A percentile compares a stretch with the other conserved stretches of the same genome.
Conservation (phyloP, 2,113 vertebrate species). For the Tenrec ecaudatus region DNA sequence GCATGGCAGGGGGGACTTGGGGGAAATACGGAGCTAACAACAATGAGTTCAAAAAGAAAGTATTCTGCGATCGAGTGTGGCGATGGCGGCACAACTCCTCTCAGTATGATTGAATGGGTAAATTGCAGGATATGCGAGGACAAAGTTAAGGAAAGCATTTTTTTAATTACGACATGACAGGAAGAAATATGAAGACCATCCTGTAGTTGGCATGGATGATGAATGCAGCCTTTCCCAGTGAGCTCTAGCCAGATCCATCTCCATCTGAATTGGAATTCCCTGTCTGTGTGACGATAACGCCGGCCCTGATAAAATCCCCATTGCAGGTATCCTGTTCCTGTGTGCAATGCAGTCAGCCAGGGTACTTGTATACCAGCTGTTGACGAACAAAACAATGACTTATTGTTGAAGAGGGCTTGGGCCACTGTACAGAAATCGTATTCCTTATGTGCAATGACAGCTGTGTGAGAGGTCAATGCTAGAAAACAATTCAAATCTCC, state of each 20-base stretch:
- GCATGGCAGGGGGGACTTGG: no score
- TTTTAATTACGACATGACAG: slow-evolving; percentile 2
- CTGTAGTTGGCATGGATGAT: slow-evolving; percentile 27
- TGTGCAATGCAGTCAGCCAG: neutral
- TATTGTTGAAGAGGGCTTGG: neutral
- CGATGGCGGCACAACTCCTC: no score
- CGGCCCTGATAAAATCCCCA: neutral
- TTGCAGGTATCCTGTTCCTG: neutral
- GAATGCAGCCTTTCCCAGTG: slow-evolving; percentile 47
- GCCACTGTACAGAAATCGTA: neutral
- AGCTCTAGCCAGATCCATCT: neutral
- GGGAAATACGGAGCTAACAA: no score
- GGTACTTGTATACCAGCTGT: neutral
- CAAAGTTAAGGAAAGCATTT: no score
- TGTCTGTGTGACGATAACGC: neutral
- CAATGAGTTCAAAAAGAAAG: no score
- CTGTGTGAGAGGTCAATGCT: neutral
- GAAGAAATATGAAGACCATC: slow-evolving; percentile 63
- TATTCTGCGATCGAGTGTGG: no score
- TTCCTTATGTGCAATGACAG: neutral
- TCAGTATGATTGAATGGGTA: no score
- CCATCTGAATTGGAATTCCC: slow-evolving; percentile 11
- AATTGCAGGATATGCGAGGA: no score
- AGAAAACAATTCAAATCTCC: neutral
- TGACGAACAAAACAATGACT: slow-evolving; percentile 6